phyloP scores from a whole-genome alignment of 2,888 invertebrate genomes.

The Orthosia gothica region DNA sequence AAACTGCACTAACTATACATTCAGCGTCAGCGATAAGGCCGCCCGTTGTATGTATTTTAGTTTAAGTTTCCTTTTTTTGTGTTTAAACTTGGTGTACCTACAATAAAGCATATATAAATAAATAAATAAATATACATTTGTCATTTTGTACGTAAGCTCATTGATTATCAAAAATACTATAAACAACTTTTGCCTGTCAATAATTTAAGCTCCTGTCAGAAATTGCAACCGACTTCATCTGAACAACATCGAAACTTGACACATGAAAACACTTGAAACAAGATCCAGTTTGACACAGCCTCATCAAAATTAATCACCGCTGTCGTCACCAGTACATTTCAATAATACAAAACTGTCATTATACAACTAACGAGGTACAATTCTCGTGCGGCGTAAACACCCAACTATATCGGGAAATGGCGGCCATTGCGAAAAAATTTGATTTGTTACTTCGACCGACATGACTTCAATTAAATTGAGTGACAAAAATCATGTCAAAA shows the following conservation, averaged over 20 bases:
- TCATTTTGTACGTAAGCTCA: neutral
- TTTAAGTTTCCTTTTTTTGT: no score
- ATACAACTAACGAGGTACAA: constrained; percentile 87
- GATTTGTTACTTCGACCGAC: constrained; percentile 87
- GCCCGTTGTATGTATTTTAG: no score
- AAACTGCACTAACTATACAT: no score
- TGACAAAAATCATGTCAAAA: constrained; percentile 85
- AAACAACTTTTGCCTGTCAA: no score
- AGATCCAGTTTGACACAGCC: constrained; percentile 8
- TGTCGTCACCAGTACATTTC: constrained; percentile 77
- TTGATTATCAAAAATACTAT: no score
- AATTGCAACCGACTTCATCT: neutral
- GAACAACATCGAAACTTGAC: neutral
- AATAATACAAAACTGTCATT: constrained; percentile 87
- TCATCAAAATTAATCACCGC: constrained; percentile 69
- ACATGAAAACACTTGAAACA: constrained; percentile 1
- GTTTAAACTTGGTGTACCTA: no score
- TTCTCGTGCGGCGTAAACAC: constrained; percentile 79
- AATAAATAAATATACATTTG: no score
- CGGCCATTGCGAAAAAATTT: constrained; percentile 86
- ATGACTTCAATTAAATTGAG: constrained; percentile 86
- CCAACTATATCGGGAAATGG: constrained; percentile 81
- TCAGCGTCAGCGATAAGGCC: no score
- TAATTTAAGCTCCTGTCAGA: no score
- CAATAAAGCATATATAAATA: no score